Evolutionary conservation across 2,888 invertebrate genomes (phyloP).

Genomic region (Cheiracanthium punctorium): DNA sequence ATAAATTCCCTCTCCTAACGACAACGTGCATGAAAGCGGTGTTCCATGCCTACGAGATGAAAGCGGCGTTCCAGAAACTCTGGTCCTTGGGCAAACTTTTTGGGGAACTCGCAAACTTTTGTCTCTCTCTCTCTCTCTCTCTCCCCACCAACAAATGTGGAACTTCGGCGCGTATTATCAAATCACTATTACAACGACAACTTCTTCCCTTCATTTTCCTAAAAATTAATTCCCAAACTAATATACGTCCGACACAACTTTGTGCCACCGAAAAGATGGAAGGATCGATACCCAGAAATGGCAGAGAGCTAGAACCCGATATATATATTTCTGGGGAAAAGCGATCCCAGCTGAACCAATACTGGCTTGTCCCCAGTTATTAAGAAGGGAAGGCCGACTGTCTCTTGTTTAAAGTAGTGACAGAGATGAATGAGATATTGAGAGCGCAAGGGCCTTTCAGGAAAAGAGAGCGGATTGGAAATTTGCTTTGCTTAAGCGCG

Average conservation of each 20-base stretch:
- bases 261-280: slow-evolving; percentile 2
- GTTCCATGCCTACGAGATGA: background rate
- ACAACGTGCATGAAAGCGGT: too few relatives aligned
- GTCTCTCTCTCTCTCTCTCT: too few relatives aligned
- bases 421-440: slow-evolving; percentile 66
- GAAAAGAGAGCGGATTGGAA: slow-evolving; percentile 59
- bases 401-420: slow-evolving; percentile 63
- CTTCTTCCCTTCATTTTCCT: slow-evolving; percentile 13
- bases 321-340: slow-evolving; percentile 15
- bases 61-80: background rate
- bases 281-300: slow-evolving; percentile 12
- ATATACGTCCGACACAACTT: slow-evolving; percentile 3
- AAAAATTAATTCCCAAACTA: slow-evolving; percentile 17
- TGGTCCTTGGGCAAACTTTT: background rate
- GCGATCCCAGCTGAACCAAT: slow-evolving; percentile 44
- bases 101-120: background rate
- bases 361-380: slow-evolving; percentile 24
- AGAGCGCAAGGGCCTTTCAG: slow-evolving; percentile 49
- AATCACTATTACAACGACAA: slow-evolving; percentile 14
- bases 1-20: background rate
- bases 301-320: slow-evolving; percentile 11
- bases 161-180: slow-evolving; percentile 7
- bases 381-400: slow-evolving; percentile 24
- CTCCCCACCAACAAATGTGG: background rate
- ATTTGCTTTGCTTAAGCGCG: slow-evolving; percentile 64